These are phyloP conservation scores for Alethe castanea DNA, from an alignment of 2,113 vertebrate species.

Conservation along the genomic window DNA sequence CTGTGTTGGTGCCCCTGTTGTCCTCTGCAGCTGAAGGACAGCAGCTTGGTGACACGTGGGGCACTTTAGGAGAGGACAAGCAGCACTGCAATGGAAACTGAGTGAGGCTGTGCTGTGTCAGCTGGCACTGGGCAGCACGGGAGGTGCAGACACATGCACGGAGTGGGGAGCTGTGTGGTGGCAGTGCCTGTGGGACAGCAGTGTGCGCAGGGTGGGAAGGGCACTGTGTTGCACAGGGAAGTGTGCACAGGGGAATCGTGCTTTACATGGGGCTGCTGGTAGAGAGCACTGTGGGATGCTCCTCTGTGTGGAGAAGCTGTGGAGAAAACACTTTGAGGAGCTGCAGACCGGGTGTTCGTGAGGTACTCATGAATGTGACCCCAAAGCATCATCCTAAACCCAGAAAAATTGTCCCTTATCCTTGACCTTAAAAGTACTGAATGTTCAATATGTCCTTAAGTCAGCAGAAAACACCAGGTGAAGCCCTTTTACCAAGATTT, in stretches of 20 bases:
- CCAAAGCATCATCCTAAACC: not conserved
- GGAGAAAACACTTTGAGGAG: not conserved
- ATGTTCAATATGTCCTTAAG: not conserved
- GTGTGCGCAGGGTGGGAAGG: fast-evolving
- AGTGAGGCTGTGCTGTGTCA: not conserved
- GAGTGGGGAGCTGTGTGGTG: not conserved
- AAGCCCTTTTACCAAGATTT: not conserved
- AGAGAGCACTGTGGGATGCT: not conserved
- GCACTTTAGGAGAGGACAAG: not conserved
- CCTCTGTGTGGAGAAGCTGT: not conserved
- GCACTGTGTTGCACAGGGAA: not conserved
- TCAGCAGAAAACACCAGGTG: not conserved
- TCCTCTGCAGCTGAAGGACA: not conserved
- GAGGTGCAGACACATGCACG: fast-evolving
- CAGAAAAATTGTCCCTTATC: not conserved
- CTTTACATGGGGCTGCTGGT: not conserved
- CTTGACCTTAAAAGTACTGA: not conserved
- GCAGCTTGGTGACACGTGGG: fast-evolving
- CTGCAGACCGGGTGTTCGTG: not conserved
- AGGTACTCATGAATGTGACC: not conserved
- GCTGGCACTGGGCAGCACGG: not conserved
- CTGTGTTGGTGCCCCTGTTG: not conserved
- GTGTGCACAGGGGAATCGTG: fast-evolving
- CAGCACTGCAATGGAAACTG: not conserved
- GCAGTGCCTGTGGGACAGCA: not conserved